phyloP scores from a whole-genome alignment of 1,140 invertebrate genomes.

The Bombus picipes region DNA sequence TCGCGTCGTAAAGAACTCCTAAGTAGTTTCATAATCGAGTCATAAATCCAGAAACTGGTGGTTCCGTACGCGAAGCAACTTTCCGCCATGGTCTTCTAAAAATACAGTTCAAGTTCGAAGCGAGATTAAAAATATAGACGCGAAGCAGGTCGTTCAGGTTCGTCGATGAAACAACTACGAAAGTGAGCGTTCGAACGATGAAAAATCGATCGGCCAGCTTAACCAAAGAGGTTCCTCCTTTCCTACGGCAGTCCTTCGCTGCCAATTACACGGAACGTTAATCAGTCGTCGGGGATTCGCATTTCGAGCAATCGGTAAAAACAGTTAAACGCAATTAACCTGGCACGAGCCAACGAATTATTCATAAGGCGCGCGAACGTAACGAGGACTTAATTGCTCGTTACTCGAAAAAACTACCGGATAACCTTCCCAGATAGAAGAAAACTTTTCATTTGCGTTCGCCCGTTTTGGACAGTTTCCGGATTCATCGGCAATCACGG shows the following conservation, averaged over 20 bases:
- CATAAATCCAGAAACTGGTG: not conserved
- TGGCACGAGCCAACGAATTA: not conserved
- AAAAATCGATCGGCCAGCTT: not conserved
- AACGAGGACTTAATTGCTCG: not conserved
- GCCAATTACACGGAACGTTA: not conserved
- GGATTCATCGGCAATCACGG: not conserved
- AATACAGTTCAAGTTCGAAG: not conserved
- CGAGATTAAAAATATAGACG: not conserved
- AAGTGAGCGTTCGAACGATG: not conserved
- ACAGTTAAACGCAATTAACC: not conserved
- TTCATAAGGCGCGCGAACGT: slow-evolving; percentile 1
- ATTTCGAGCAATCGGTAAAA: not conserved
- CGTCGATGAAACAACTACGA: not conserved
- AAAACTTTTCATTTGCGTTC: not conserved
- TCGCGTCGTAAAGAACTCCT: not conserved
- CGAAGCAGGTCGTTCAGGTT: not conserved
- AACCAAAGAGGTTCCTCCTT: not conserved
- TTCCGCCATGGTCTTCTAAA: not conserved
- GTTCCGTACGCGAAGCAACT: not conserved
- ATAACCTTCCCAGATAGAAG: not conserved
- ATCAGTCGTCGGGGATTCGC: not conserved
- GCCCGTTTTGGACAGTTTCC: not conserved
- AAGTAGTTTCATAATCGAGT: not conserved
- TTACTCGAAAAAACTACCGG: not conserved
- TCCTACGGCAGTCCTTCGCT: not conserved